Evolutionary conservation across 2,113 vertebrate genomes (phyloP).

Genomic region (Phaethon lepturus): DNA sequence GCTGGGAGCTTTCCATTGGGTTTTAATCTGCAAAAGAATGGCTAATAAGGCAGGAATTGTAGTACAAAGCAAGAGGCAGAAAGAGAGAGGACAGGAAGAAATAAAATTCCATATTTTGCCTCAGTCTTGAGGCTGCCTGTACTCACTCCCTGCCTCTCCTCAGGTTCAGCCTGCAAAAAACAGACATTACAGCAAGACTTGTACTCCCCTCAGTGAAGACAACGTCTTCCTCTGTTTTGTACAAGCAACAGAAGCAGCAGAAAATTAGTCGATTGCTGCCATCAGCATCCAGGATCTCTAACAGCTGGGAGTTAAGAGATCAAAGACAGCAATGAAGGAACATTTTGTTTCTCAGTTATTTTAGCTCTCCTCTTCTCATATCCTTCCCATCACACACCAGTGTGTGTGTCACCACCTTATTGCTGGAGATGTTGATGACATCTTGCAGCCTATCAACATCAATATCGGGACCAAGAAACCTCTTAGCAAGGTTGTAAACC

Average conservation of each 20-base stretch:
- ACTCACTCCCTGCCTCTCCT: neutral
- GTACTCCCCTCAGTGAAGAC: constrained; percentile 53
- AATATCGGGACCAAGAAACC: constrained; percentile 31
- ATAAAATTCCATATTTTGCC: neutral
- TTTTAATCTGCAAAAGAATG: neutral
- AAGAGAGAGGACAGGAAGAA: neutral
- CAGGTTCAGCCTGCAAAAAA: neutral
- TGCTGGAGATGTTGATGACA: constrained; percentile 58
- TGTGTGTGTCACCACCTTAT: neutral
- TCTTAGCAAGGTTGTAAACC: neutral
- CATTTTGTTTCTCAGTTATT: constrained; percentile 68
- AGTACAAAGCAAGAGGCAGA: neutral
- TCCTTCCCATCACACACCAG: constrained; percentile 16
- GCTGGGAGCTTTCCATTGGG: neutral
- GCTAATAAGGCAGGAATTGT: neutral
- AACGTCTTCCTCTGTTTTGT: constrained; percentile 34
- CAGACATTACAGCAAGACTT: constrained; percentile 37
- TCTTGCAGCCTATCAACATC: constrained; percentile 58
- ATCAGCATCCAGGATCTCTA: constrained; percentile 65
- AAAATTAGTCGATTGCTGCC: constrained; percentile 60
- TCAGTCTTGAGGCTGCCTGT: neutral
- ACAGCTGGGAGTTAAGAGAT: constrained; percentile 71
- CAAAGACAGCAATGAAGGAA: constrained; percentile 59
- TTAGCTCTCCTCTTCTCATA: constrained; percentile 44
- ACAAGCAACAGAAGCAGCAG: constrained; percentile 49